phyloP scores from a whole-genome alignment of 2,888 invertebrate genomes.

The Meteorus cinctellus region DNA sequence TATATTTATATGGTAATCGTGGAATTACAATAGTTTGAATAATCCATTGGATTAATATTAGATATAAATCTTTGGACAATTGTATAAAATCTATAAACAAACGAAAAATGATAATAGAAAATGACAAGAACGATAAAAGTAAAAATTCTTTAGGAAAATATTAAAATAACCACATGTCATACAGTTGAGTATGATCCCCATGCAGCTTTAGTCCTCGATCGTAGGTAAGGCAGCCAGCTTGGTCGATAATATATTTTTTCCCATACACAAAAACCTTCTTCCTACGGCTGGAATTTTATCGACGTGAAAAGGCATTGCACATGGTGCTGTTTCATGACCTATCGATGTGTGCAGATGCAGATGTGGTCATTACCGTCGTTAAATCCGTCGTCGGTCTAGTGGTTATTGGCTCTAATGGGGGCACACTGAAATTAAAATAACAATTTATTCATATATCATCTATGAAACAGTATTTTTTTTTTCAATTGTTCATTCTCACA shows the following conservation, averaged over 20 bases:
- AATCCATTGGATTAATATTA: constrained; percentile 45
- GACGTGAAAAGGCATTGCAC: not conserved
- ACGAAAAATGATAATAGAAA: constrained; percentile 18
- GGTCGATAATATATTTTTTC: not conserved
- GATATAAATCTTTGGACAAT: constrained; percentile 59
- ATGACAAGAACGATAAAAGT: not conserved
- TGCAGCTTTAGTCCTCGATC: not conserved
- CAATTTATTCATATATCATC: not conserved
- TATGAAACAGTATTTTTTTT: no score
- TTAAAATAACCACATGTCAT: not conserved
- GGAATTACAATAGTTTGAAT: not conserved
- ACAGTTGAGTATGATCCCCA: not conserved
- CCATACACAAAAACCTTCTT: not conserved
- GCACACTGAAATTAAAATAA: constrained; percentile 74
- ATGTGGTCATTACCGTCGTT: constrained; percentile 76
- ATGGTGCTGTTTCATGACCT: constrained; percentile 56
- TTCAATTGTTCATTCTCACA: no score
- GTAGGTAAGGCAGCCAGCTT: not conserved
- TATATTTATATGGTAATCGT: not conserved
- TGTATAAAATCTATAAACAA: constrained; percentile 55
- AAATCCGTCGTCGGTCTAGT: constrained; percentile 71
- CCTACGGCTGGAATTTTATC: not conserved
- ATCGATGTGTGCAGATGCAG: constrained; percentile 64
- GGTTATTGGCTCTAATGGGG: constrained; percentile 76
- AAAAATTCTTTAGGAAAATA: not conserved